Evolutionary conservation across 2,797 vertebrate genomes (phyloP), one percentile per base, ranked within the genome.

Genomic region (Silurus lanzhouensis): DNA sequence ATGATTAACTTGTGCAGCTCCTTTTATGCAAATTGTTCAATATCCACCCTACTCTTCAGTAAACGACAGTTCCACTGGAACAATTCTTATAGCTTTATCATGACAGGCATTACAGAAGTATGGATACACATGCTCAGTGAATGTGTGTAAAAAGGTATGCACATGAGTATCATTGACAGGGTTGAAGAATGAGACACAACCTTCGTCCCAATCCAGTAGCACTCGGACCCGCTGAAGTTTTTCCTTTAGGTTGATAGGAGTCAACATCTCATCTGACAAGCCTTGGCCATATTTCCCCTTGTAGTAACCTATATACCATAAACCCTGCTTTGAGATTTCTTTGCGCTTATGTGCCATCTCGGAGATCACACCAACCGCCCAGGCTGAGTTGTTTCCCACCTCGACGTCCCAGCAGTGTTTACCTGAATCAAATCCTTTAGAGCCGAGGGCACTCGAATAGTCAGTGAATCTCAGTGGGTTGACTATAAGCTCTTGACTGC

Each of bases 361-460:
- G 1, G 57, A 82, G 83, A 91, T 92, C 77, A 95, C 87, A 0
- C 93, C 93, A 0, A 95, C 13, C 0, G 89, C 91, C 94, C 94
- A 95, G 67, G 90, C 91, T 0, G 84, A 91, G 61, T 57, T 89
- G 2, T 87, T 20, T 0, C 92, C 58, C 19, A 94, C 93, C 63
- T 92, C 86, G 0, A 93, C 90, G 20, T 94, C 93, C 94, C 95
- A 95, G 90, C 87, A 91, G 61, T 90, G 83, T 1, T 58, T 85
- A 13, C 92, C 93, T 0, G 88, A 63, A 1, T 77, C 22, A 86
- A 94, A 81, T 0, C 8, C 83, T 68, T 91, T 77, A 0, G 0
- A 58, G 13, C 88, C 92, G 58, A 95, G 83, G 7, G 95, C 88
- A 0, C 88, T 93, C 2, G 91, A 90, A 0, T 91, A 92, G 2